A percentile compares a stretch with the other conserved stretches of the same genome.
Evolutionary conservation across 2,888 invertebrate species (phyloP).

Genomic region (Fragum whitleyi): DNA sequence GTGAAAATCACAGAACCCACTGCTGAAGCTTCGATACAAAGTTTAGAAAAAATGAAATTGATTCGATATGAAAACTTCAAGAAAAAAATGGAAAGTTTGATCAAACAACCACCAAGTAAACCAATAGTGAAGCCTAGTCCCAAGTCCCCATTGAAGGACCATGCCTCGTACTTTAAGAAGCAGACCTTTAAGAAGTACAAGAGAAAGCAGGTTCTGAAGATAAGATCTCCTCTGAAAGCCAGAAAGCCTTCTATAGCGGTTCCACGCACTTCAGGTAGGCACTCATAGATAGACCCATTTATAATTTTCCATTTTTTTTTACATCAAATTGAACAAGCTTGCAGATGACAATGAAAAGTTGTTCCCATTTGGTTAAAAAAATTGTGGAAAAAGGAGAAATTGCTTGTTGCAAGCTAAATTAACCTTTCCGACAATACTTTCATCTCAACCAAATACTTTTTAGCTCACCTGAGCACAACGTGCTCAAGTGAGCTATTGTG

Average conservation of each 20-base stretch:
- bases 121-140: neutral
- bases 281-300: neutral
- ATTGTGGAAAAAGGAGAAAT: neutral
- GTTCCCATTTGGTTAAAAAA: too few species aligned
- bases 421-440: neutral
- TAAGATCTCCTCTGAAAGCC: neutral
- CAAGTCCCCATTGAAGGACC: conserved; percentile 4
- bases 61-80: neutral
- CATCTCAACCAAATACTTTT: too few species aligned
- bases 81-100: neutral
- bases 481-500: too few species aligned
- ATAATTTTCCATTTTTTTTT: neutral
- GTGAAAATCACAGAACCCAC: neutral
- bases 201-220: conserved; percentile 3
- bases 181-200: neutral
- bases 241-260: conserved; percentile 11
- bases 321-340: neutral
- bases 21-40: neutral
- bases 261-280: conserved; percentile 1
- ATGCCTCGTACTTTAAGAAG: neutral
- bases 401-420: neutral
- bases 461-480: too few species aligned
- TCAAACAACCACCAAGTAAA: neutral
- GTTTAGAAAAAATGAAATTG: neutral
- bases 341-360: neutral